Evolutionary conservation across 2,888 invertebrate genomes (phyloP).

Genomic region (Eupithecia tripunctaria): DNA sequence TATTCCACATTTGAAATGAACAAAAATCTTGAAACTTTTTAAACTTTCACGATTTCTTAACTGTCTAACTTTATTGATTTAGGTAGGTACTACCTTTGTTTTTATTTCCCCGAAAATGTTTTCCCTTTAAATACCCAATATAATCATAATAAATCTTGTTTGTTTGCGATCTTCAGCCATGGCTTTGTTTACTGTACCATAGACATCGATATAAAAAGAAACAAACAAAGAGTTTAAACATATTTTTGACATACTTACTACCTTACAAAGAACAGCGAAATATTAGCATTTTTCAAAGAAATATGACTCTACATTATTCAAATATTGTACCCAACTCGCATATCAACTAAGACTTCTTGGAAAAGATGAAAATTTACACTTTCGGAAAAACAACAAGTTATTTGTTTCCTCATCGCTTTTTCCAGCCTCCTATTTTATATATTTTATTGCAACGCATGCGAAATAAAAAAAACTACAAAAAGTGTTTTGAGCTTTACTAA

Average conservation of each 20-base stretch:
- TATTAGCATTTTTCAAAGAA: slow-evolving; percentile 26
- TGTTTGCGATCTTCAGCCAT: not conserved
- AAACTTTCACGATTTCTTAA: no score
- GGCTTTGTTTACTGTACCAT: not conserved
- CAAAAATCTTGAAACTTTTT: no score
- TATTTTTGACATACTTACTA: not conserved
- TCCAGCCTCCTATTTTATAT: not conserved
- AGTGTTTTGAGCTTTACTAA: not conserved
- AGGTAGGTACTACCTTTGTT: no score
- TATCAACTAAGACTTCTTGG: slow-evolving; percentile 12
- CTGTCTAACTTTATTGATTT: no score
- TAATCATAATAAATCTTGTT: not conserved
- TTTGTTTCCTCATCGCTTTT: not conserved
- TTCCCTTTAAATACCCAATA: no score
- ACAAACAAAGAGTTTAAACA: not conserved
- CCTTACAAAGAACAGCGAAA: not conserved
- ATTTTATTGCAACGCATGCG: not conserved
- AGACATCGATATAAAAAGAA: not conserved
- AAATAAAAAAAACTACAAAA: not conserved
- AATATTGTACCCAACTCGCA: slow-evolving; percentile 16
- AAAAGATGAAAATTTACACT: not conserved
- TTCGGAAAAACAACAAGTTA: not conserved
- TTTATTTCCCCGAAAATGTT: no score
- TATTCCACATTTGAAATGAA: not conserved
- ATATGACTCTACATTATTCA: slow-evolving; percentile 24